phyloP scores from a whole-genome alignment of 2,113 vertebrate genomes.

The Mesoclemmys tuberculata region DNA sequence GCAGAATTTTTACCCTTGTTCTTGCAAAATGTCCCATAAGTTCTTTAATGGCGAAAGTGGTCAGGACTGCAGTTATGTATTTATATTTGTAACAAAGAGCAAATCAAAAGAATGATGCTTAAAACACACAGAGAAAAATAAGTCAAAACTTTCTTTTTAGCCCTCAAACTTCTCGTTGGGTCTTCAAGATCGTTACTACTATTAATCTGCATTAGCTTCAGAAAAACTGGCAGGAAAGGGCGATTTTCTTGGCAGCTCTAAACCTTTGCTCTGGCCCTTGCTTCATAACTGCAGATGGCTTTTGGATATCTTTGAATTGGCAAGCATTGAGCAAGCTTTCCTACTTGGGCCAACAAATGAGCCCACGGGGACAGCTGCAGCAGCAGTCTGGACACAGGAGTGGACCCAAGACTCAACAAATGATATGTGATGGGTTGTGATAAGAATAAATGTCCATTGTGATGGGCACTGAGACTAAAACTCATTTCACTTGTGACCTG shows the following conservation, averaged over 20 bases:
- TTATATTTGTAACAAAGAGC: neutral
- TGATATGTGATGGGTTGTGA: neutral
- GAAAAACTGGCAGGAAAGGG: neutral
- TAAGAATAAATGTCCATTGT: neutral
- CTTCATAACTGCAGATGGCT: neutral
- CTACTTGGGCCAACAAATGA: neutral
- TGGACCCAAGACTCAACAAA: too few relatives aligned
- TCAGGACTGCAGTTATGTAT: neutral
- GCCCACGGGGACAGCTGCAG: rapidly evolving
- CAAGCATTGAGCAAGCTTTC: neutral
- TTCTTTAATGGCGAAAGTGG: neutral
- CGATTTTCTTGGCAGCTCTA: neutral
- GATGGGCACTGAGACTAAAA: neutral
- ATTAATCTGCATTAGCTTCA: neutral
- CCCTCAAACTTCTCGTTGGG: neutral
- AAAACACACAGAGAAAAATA: neutral
- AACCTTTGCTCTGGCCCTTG: rapidly evolving
- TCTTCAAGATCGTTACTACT: neutral
- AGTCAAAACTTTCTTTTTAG: neutral
- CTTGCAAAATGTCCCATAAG: neutral
- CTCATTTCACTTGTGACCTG: neutral
- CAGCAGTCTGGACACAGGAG: too few relatives aligned
- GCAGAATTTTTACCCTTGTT: neutral
- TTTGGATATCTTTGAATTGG: neutral
- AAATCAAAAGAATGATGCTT: neutral